Conservation (phyloP, 1,140 invertebrate genomes). For the Trigoniulus corallinus region DNA sequence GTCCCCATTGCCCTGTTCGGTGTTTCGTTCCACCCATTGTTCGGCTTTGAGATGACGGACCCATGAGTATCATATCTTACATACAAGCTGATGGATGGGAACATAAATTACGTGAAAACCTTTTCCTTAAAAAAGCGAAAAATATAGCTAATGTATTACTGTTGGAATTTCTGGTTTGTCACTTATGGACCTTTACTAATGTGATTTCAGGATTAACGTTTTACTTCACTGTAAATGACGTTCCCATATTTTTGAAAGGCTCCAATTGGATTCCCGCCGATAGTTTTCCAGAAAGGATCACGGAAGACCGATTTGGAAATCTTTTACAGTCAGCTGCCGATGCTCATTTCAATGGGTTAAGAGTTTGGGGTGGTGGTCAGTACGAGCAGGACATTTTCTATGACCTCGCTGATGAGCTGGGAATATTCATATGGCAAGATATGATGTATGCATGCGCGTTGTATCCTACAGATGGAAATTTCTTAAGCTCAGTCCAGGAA, state of each 20-base stretch:
- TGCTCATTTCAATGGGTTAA: conserved; percentile 80
- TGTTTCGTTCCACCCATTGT: too few relatives aligned
- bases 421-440: conserved; percentile 37
- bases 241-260: conserved; percentile 88
- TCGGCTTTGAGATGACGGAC: too few relatives aligned
- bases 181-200: too few relatives aligned
- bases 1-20: too few relatives aligned
- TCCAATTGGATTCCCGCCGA: conserved; percentile 89
- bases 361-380: conserved; percentile 94
- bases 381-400: conserved; percentile 91
- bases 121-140: too few relatives aligned
- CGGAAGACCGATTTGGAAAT: conserved; percentile 27
- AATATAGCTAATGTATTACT: conserved; percentile 2
- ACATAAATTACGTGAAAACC: too few relatives aligned
- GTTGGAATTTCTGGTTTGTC: conserved; percentile 1
- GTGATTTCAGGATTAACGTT: conserved; percentile 51
- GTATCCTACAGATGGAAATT: conserved; percentile 63
- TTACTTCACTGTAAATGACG: conserved; percentile 72
- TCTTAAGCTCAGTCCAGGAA: conserved; percentile 48
- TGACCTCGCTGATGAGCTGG: conserved; percentile 24
- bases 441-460: conserved; percentile 95
- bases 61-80: too few relatives aligned
- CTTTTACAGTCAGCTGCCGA: conserved; percentile 54
- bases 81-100: too few relatives aligned
- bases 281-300: conserved; percentile 61